Conservation (phyloP, 2,113 vertebrate species). For the Mormyrus lacerda region DNA sequence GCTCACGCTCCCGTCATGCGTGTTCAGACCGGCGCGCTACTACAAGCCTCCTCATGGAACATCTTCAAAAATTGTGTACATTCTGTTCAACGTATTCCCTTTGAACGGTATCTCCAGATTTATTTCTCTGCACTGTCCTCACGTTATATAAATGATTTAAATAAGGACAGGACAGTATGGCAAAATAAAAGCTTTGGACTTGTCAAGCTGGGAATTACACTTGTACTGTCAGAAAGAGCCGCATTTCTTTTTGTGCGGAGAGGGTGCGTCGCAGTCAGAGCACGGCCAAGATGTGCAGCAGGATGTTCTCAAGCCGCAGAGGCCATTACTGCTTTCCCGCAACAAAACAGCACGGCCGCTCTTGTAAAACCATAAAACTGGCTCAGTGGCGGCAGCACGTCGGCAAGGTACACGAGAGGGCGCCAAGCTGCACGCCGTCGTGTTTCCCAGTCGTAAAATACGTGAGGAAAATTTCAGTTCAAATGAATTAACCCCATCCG, state of each 20-base stretch:
- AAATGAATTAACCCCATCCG: not conserved
- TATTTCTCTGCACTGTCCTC: not conserved
- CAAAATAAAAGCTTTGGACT: not conserved
- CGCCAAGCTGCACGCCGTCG: not conserved
- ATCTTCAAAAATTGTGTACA: not conserved
- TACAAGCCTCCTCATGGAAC: not conserved
- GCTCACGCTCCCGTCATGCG: not conserved
- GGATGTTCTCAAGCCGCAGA: not conserved
- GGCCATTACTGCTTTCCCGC: not conserved
- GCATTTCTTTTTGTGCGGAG: not conserved
- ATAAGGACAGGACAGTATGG: not conserved
- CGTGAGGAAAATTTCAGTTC: not conserved
- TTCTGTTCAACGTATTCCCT: not conserved
- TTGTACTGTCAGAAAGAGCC: not conserved
- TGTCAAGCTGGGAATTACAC: not conserved
- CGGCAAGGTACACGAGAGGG: not conserved
- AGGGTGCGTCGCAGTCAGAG: not conserved
- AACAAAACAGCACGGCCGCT: not conserved
- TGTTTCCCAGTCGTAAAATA: not conserved
- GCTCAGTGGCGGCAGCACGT: not conserved
- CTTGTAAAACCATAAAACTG: not conserved
- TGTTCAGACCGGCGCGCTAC: not conserved
- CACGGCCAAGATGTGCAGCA: not conserved
- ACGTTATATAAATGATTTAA: not conserved
- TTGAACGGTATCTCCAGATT: not conserved